Conservation (phyloP, 2,797 vertebrate species). For the Gallinago nigripennis region DNA sequence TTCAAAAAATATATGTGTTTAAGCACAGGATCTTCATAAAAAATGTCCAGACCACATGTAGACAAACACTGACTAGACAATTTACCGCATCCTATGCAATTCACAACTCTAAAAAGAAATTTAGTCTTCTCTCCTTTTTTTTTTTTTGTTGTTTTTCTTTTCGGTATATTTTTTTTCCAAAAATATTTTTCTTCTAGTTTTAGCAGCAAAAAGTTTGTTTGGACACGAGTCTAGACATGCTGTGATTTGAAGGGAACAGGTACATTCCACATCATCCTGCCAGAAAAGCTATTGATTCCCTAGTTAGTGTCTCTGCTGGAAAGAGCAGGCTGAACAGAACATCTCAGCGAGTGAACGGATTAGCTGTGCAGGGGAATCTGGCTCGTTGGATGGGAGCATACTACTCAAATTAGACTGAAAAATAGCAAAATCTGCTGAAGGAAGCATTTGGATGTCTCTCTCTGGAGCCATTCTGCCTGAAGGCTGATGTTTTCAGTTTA, state of each 20-base stretch:
- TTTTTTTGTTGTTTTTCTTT: neutral
- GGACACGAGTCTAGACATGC: constrained; percentile 56
- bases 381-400: neutral
- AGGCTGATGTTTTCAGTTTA: neutral
- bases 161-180: neutral
- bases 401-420: neutral
- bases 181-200: constrained; percentile 42
- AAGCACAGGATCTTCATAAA: constrained; percentile 69
- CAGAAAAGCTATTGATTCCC: neutral
- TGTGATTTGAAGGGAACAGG: constrained; percentile 53
- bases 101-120: constrained; percentile 69
- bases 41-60: constrained; percentile 72
- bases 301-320: neutral
- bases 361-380: neutral
- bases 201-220: constrained; percentile 53
- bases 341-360: neutral
- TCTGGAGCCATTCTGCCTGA: neutral
- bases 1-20: constrained; percentile 72
- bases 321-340: neutral
- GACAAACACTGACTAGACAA: constrained; percentile 75
- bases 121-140: neutral
- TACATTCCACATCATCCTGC: constrained; percentile 12
- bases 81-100: constrained; percentile 64
- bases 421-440: neutral
- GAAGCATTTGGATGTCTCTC: neutral